Percentiles rank a stretch among this genome's conserved stretches.
These are phyloP conservation scores for Cephalopachus bancanus DNA, from an alignment of 2,797 vertebrate species.

Conservation along the genomic window DNA sequence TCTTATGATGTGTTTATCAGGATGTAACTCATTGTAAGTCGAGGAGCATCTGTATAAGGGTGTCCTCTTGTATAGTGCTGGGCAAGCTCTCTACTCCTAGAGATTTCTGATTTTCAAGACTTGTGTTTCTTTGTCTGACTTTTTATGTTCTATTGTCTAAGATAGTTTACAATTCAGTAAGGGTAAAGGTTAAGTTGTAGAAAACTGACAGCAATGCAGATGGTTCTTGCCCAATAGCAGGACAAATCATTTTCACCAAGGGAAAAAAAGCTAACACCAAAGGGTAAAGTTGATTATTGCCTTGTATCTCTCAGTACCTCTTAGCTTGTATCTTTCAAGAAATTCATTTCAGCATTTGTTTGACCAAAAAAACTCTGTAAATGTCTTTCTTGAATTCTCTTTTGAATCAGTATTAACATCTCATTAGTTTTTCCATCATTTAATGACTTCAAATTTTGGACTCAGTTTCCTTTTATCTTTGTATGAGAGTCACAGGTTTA, in stretches of 20 bases:
- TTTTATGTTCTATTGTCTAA: background rate
- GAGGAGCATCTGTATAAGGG: background rate
- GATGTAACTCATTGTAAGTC: background rate
- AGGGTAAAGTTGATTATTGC: background rate
- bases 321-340: background rate
- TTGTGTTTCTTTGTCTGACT: background rate
- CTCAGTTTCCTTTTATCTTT: background rate
- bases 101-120: background rate
- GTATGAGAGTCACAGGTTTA: background rate
- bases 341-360: background rate
- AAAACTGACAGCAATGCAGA: too few species aligned
- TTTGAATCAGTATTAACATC: background rate
- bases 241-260: background rate
- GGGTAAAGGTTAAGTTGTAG: background rate
- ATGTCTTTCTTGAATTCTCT: background rate
- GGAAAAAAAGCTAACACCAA: background rate
- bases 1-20: background rate
- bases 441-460: background rate
- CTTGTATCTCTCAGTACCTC: background rate
- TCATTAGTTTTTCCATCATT: slow-evolving; percentile 13
- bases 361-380: background rate
- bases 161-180: too few species aligned
- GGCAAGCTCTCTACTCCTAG: background rate
- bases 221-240: background rate
- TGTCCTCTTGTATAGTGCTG: background rate